These are phyloP conservation scores for Andrena camellia DNA, from an alignment of 2,888 invertebrate species.

Conservation along the genomic window DNA sequence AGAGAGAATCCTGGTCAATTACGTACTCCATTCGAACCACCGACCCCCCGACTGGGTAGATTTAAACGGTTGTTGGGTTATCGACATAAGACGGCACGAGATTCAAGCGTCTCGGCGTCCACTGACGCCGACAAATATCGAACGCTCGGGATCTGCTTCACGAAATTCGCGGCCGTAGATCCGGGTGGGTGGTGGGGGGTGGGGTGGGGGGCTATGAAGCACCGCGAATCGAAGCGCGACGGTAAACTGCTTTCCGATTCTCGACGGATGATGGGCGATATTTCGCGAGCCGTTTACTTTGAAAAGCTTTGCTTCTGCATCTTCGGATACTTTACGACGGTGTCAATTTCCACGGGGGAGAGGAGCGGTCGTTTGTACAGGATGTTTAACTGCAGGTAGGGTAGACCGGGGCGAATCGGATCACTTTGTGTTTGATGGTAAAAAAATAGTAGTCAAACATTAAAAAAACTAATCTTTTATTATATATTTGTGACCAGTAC, in stretches of 20 bases:
- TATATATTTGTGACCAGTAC: too few species aligned
- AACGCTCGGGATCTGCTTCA: not conserved
- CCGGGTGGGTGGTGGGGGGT: too few species aligned
- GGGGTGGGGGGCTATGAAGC: not conserved
- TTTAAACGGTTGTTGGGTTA: constrained; percentile 65
- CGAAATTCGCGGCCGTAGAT: constrained; percentile 10
- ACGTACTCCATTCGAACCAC: constrained; percentile 61
- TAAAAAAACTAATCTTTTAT: too few species aligned
- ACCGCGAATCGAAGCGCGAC: not conserved
- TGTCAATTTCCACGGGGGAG: not conserved
- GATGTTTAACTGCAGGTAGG: not conserved
- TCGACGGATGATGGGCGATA: not conserved
- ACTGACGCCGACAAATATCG: constrained; percentile 39
- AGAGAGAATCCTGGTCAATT: constrained; percentile 75
- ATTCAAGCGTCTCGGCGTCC: constrained; percentile 18
- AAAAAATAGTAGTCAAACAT: too few species aligned
- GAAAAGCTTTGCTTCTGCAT: not conserved
- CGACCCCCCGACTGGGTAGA: constrained; percentile 58
- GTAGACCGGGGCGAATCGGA: too few species aligned
- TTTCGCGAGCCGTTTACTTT: constrained; percentile 6
- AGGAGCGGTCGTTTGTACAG: not conserved
- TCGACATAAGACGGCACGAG: constrained; percentile 46
- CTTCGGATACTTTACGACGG: not conserved
- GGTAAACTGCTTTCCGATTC: constrained; percentile 12
- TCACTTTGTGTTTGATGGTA: too few species aligned